Evolutionary conservation across 2,113 vertebrate species (phyloP).

Genomic region (Megaceryle torquata): DNA sequence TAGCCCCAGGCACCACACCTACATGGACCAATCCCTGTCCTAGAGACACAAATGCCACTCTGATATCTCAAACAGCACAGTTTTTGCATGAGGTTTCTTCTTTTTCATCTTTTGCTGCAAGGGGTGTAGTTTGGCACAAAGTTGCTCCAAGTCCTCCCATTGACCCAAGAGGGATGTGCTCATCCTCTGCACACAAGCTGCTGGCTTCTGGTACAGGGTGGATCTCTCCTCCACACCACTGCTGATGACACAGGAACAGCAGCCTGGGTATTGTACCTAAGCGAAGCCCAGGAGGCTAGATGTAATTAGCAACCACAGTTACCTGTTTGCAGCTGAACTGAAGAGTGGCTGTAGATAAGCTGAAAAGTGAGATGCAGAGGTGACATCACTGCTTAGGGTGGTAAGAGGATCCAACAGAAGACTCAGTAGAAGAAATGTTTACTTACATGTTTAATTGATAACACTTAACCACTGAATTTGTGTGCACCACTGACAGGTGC

Average conservation of each 20-base stretch:
- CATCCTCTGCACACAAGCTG: neutral
- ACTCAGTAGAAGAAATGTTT: neutral
- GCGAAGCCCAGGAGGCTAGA: neutral
- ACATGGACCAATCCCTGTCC: neutral
- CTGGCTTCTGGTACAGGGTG: neutral
- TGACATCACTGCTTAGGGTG: neutral
- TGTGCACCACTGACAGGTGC: neutral
- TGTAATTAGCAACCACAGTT: neutral
- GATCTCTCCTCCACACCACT: neutral
- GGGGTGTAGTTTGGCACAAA: neutral
- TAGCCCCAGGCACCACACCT: too few species aligned
- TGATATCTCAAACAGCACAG: neutral
- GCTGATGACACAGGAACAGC: neutral
- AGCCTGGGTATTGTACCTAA: neutral
- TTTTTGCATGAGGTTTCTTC: neutral
- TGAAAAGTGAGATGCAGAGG: neutral
- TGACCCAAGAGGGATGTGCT: neutral
- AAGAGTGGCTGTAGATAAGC: neutral
- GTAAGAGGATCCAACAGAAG: accelerated
- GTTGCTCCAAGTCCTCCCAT: neutral
- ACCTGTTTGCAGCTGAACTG: neutral
- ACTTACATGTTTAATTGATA: neutral
- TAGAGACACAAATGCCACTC: neutral
- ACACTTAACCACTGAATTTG: neutral
- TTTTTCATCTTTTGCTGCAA: neutral